phyloP scores from a whole-genome alignment of 2,113 vertebrate species.

The Hippoglossus stenolepis region DNA sequence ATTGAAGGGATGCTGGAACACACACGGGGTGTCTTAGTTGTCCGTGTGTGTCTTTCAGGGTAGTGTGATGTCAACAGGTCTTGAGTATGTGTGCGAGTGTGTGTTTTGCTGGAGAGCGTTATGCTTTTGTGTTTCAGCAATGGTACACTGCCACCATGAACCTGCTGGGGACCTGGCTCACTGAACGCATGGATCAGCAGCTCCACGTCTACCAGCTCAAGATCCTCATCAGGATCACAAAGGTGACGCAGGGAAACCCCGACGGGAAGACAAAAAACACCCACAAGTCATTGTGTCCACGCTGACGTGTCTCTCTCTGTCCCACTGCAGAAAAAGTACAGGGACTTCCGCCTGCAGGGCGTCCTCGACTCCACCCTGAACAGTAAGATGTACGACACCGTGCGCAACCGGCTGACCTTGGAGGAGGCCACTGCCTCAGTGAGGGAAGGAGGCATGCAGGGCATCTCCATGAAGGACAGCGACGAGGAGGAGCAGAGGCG shows the following conservation, averaged over 20 bases:
- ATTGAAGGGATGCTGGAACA: conserved; percentile 18
- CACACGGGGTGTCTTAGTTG: conserved; percentile 1
- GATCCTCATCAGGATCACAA: conserved; percentile 99
- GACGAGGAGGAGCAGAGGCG: conserved; percentile 96
- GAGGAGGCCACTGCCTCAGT: conserved; percentile 96
- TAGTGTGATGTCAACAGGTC: conserved; percentile 55
- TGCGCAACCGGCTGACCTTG: conserved; percentile 94
- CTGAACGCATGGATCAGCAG: conserved; percentile 99
- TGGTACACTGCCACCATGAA: conserved; percentile 99
- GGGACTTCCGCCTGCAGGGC: conserved; percentile 99
- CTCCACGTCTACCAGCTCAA: conserved; percentile 99
- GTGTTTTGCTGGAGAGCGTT: conserved; percentile 90
- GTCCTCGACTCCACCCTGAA: conserved; percentile 98
- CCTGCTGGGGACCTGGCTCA: conserved; percentile 97
- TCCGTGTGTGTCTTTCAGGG: conserved; percentile 24
- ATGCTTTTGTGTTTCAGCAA: conserved; percentile 98
- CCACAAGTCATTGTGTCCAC: background rate
- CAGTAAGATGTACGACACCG: conserved; percentile 98
- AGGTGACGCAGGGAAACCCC: conserved; percentile 80
- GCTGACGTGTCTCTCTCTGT: conserved; percentile 1
- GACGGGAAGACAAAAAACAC: background rate
- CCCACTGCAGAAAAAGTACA: conserved; percentile 92
- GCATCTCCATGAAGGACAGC: conserved; percentile 99
- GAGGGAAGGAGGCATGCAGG: conserved; percentile 96
- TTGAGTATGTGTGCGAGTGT: conserved; percentile 75